Conservation (phyloP, 2,113 vertebrate genomes). For the Felis chaus region DNA sequence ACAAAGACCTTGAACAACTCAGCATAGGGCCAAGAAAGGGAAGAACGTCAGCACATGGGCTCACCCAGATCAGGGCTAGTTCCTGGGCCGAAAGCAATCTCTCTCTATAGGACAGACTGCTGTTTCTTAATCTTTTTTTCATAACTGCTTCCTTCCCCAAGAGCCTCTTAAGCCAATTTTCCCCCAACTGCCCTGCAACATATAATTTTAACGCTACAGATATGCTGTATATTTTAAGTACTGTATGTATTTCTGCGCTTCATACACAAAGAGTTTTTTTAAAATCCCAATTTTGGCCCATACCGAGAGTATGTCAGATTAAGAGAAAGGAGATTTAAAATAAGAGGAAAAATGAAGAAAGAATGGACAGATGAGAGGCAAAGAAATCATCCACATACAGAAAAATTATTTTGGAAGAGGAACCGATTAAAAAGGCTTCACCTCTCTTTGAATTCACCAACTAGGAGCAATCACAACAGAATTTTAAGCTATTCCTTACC, state of each 20-base stretch:
- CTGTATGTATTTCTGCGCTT: neutral
- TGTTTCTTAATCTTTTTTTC: neutral
- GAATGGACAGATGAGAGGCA: neutral
- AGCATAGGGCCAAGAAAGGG: neutral
- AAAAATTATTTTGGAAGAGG: neutral
- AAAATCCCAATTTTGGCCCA: neutral
- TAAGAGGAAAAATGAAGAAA: neutral
- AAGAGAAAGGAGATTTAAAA: neutral
- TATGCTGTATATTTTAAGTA: neutral
- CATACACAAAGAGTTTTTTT: neutral
- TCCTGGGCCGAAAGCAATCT: neutral
- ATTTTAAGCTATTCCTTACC: conserved; percentile 74
- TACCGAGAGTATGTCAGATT: neutral
- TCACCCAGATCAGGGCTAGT: neutral
- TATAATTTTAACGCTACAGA: neutral
- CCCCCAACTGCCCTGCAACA: neutral
- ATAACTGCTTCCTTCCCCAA: neutral
- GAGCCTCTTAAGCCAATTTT: neutral
- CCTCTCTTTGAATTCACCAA: neutral
- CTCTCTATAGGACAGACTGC: neutral
- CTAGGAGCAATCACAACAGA: neutral
- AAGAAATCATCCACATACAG: neutral
- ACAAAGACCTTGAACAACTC: neutral
- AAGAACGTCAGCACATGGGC: neutral
- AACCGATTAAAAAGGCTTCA: neutral